A percentile compares a stretch with the other conserved stretches of the same genome.
Evolutionary conservation across 2,113 vertebrate genomes (phyloP).

Genomic region (Eurystomus gularis): DNA sequence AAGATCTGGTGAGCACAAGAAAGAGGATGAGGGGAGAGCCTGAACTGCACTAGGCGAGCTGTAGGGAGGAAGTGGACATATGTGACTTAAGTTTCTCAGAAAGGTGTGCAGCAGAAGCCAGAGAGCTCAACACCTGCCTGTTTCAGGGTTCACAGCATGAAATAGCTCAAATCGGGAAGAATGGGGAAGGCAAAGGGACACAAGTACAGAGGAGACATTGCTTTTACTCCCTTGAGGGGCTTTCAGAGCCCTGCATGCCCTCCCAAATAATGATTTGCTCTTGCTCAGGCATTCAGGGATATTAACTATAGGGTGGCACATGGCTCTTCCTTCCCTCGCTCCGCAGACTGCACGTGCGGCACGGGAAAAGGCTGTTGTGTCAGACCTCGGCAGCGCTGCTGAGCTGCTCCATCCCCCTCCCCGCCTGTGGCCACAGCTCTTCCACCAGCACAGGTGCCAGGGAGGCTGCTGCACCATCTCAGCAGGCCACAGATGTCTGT

Average conservation of each 20-base stretch:
- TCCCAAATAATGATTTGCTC: not conserved
- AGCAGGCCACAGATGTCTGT: not conserved
- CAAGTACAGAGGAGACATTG: not conserved
- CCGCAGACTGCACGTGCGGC: accelerated
- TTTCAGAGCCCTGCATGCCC: not conserved
- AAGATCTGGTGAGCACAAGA: not conserved
- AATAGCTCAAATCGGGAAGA: not conserved
- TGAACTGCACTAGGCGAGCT: not conserved
- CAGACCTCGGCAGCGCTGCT: not conserved
- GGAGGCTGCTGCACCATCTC: not conserved
- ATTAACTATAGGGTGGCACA: not conserved
- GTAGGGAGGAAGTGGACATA: not conserved
- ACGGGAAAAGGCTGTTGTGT: not conserved
- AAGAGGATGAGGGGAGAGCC: not conserved
- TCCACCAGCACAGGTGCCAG: not conserved
- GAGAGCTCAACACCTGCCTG: not conserved
- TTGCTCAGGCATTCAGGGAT: not conserved
- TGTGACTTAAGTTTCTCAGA: not conserved
- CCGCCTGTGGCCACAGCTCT: accelerated
- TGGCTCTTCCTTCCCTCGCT: not conserved
- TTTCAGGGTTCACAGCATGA: not conserved
- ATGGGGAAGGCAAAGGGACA: not conserved
- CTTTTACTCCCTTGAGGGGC: not conserved
- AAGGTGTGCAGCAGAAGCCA: not conserved
- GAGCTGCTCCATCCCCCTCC: not conserved